Base-by-base conservation (phyloP, 2,888 invertebrate species). In the Leucozona laternaria region DNA sequence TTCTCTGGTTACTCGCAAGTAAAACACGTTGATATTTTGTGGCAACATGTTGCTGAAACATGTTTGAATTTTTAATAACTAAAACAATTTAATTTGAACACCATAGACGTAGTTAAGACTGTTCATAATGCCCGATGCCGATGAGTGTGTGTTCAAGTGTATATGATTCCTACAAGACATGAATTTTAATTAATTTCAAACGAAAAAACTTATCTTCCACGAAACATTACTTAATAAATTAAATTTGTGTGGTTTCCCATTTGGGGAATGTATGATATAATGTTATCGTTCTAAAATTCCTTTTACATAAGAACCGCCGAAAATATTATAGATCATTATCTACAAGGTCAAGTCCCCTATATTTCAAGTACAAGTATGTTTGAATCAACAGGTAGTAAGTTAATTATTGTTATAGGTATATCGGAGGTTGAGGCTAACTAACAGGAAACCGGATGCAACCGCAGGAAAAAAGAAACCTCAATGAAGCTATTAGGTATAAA, bases 381-480 rank as follows among this genome's bases (percentile, higher is more conserved):
- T 13, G 0, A 11, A 43, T 17, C 40, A 64, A 62, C 43, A 60
- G 58, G 58, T 28, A 64, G 17, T 13, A 28, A 43, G 62, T 11
- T 43, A 10, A 22, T 43, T 15, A 15, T 50, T 48, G 13, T 53
- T 25, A 15, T 25, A 13, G 13, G 25, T 22, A 50, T 25, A 28
- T 0, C n/a, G n/a, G 53, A 53, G 28, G 25, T 28, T 43, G n/a
- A n/a, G 62, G 43, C 25, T 28, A 28, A 60, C 25, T 28, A 43
- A 37, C 25, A 45, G 62, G 62, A 64, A 64, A 64, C 28, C 62
- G 62, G 62, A 64, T 17, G 45, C 22, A 40, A 15, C 50, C 25
- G 0, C 34, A 58, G 28, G 7, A 55, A 55, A 34, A 13, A 20
- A 20, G 7, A 17, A 58, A 43, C 8, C 22, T 43, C 40, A 62